Conservation (phyloP, 1,140 invertebrate genomes). For the Eurosta solidaginis region DNA sequence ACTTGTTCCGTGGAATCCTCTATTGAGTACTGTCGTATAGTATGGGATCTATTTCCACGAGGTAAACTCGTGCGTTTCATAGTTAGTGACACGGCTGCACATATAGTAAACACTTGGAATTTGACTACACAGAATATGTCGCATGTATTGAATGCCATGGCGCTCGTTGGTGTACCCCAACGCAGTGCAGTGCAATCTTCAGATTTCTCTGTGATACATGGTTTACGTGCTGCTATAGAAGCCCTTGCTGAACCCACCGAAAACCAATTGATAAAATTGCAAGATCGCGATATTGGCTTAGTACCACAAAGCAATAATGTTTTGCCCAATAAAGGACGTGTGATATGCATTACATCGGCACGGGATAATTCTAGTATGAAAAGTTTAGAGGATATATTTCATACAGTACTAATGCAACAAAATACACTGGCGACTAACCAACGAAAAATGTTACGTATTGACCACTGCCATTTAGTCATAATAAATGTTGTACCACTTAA, state of each 20-base stretch:
- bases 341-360: slow-evolving; percentile 87
- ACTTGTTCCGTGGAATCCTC: slow-evolving; percentile 92
- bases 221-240: slow-evolving; percentile 85
- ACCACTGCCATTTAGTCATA: slow-evolving; percentile 87
- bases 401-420: slow-evolving; percentile 76
- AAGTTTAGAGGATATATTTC: slow-evolving; percentile 82
- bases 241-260: slow-evolving; percentile 81
- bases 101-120: slow-evolving; percentile 82
- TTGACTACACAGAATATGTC: slow-evolving; percentile 79
- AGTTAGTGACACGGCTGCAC: slow-evolving; percentile 78
- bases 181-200: slow-evolving; percentile 59
- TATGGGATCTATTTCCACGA: slow-evolving; percentile 92
- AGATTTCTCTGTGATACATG: slow-evolving; percentile 79
- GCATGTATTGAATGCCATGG: slow-evolving; percentile 77
- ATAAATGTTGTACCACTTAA: slow-evolving; percentile 85
- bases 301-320: slow-evolving; percentile 32
- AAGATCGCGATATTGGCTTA: slow-evolving; percentile 34
- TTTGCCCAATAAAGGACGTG: slow-evolving; percentile 70
- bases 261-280: slow-evolving; percentile 62
- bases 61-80: slow-evolving; percentile 87
- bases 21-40: slow-evolving; percentile 92
- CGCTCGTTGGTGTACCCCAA: slow-evolving; percentile 72
- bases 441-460: slow-evolving; percentile 70
- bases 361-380: slow-evolving; percentile 82
- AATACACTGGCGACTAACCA: slow-evolving; percentile 76